phyloP scores from a whole-genome alignment of 37 sponge, comb jelly and placozoan genomes.

The Crambe crambe region DNA sequence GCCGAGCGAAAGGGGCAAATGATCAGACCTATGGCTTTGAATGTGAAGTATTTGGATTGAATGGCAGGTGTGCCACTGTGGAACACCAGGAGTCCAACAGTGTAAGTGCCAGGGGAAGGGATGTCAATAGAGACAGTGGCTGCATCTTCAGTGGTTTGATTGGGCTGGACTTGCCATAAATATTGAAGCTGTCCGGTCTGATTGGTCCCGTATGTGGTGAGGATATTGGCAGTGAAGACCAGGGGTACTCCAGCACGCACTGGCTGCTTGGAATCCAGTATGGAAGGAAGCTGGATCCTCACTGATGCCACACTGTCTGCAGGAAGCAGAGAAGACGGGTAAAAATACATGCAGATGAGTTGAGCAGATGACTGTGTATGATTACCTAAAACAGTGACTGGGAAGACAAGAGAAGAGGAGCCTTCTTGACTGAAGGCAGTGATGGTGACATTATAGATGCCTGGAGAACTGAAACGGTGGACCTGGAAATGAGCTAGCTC shows the following conservation, averaged over 20 bases:
- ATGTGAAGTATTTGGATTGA: not conserved
- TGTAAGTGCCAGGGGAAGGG: slow-evolving; percentile 11
- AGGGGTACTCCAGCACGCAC: not conserved
- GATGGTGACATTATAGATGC: slow-evolving; percentile 29
- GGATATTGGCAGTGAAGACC: not conserved
- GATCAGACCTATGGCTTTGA: not conserved
- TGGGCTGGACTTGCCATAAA: slow-evolving; percentile 36
- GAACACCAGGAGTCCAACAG: not conserved
- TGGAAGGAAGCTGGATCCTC: not conserved
- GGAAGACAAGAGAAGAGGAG: not conserved
- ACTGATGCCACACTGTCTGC: slow-evolving; percentile 11
- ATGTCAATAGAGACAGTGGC: slow-evolving; percentile 6
- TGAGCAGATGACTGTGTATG: too few relatives aligned
- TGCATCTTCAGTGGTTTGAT: not conserved
- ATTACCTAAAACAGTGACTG: slow-evolving; percentile 6
- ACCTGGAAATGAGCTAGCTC: not conserved
- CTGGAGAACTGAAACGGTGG: slow-evolving; percentile 25
- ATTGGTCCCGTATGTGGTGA: not conserved
- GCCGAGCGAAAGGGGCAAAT: not conserved
- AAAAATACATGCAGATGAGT: too few relatives aligned
- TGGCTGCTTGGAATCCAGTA: not conserved
- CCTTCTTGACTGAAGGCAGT: slow-evolving; percentile 30
- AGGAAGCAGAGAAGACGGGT: too few relatives aligned
- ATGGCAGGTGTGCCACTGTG: not conserved
- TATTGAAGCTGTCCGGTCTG: slow-evolving; percentile 7